Evolutionary conservation across 2,113 vertebrate genomes (phyloP).

Genomic region (Oxyruncus cristatus): DNA sequence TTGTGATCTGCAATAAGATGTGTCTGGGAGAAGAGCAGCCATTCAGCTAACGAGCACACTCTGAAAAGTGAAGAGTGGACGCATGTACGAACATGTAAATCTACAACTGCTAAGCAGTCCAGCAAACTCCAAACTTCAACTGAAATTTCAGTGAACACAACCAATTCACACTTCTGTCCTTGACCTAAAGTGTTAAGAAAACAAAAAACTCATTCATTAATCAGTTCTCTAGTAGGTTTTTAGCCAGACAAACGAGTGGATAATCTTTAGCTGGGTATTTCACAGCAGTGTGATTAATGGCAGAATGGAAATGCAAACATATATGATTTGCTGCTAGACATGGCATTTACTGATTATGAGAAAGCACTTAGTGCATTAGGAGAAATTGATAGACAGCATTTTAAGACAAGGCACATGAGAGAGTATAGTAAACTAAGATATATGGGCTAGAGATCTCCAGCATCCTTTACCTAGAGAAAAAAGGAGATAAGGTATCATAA

Average conservation of each 20-base stretch:
- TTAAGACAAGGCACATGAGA: background rate
- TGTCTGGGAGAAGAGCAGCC: background rate
- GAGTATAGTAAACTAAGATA: conserved; percentile 14
- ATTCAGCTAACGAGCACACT: background rate
- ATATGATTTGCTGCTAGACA: conserved; percentile 53
- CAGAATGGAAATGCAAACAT: conserved; percentile 48
- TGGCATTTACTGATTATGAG: conserved; percentile 57
- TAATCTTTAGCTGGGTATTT: conserved; percentile 36
- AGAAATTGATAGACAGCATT: conserved; percentile 8
- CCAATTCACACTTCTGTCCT: conserved; percentile 24
- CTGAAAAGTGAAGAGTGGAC: background rate
- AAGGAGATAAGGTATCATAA: conserved; percentile 48
- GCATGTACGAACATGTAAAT: background rate
- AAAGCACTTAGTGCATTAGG: conserved; percentile 58
- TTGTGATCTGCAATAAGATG: background rate
- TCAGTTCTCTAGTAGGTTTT: conserved; percentile 26
- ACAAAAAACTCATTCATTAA: conserved; percentile 12
- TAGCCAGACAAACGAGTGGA: background rate
- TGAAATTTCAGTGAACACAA: background rate
- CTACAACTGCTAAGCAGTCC: background rate
- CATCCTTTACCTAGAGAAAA: conserved; percentile 27
- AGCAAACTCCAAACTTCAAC: background rate
- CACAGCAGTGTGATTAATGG: conserved; percentile 45
- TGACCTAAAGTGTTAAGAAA: conserved; percentile 21
- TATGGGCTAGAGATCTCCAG: background rate